phyloP scores from a whole-genome alignment of 2,888 invertebrate species.

The Macrophya alboannulata region DNA sequence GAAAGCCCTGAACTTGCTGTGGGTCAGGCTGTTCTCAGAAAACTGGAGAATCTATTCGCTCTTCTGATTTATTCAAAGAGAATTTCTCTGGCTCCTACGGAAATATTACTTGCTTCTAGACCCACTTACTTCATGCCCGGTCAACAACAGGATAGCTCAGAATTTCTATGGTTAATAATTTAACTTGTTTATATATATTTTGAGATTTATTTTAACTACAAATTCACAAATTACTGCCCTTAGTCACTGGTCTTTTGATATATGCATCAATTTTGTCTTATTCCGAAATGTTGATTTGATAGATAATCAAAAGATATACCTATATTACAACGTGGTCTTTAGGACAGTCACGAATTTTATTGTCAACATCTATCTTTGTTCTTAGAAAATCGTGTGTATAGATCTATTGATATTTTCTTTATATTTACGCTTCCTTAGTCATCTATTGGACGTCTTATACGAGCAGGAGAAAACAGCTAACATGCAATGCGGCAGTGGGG shows the following conservation, averaged over 20 bases:
- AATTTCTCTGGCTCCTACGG: slow-evolving; percentile 87
- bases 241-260: slow-evolving; percentile 21
- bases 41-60: slow-evolving; percentile 89
- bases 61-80: slow-evolving; percentile 86
- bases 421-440: slow-evolving; percentile 75
- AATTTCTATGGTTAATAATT: slow-evolving; percentile 86
- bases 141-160: slow-evolving; percentile 94
- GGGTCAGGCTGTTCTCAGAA: slow-evolving; percentile 79
- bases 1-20: slow-evolving; percentile 61
- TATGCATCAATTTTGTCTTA: neutral
- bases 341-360: neutral
- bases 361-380: slow-evolving; percentile 11
- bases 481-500: slow-evolving; percentile 61
- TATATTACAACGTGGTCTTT: slow-evolving; percentile 13
- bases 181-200: neutral
- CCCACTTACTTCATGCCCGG: slow-evolving; percentile 90
- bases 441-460: slow-evolving; percentile 87
- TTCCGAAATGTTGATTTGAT: neutral
- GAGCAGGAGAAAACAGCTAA: slow-evolving; percentile 84
- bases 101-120: slow-evolving; percentile 86
- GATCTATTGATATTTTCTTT: slow-evolving; percentile 21
- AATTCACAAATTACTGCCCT: neutral
- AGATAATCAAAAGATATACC: slow-evolving; percentile 41
- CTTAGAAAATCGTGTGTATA: slow-evolving; percentile 31
- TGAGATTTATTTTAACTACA: slow-evolving; percentile 5